Percentiles rank a stretch among this genome's conserved stretches.
Evolutionary conservation across 2,113 vertebrate species (phyloP).

Genomic region (Scopus umbretta): DNA sequence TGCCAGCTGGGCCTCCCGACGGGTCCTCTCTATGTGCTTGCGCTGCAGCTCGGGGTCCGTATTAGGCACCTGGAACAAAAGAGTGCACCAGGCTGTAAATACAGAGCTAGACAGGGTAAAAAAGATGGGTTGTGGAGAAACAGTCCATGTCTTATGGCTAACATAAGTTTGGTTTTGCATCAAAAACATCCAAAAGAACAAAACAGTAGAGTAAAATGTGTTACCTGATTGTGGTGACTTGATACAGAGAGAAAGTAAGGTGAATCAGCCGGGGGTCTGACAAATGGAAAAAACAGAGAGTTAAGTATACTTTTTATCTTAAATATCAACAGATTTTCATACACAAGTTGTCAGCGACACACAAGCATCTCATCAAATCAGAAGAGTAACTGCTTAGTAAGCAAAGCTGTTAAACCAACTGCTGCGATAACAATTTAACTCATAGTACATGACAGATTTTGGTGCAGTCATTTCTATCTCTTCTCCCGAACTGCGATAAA

Average conservation of each 20-base stretch:
- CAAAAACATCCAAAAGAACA: neutral
- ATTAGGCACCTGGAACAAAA: slow-evolving; percentile 39
- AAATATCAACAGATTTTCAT: neutral
- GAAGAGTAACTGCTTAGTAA: slow-evolving; percentile 9
- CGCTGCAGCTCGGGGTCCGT: slow-evolving; percentile 57
- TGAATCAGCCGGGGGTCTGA: slow-evolving; percentile 67
- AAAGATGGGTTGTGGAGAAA: neutral
- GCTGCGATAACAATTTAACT: neutral
- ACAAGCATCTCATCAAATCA: neutral
- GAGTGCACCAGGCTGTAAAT: neutral
- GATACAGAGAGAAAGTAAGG: slow-evolving; percentile 56
- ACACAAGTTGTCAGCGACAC: neutral
- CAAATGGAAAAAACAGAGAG: slow-evolving; percentile 7
- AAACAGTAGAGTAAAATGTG: neutral
- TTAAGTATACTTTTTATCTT: neutral
- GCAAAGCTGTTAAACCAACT: slow-evolving; percentile 1
- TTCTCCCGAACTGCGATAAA: neutral
- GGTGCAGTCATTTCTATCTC: neutral
- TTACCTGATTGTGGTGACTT: slow-evolving; percentile 74
- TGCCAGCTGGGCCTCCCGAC: slow-evolving; percentile 88
- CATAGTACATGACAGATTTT: neutral
- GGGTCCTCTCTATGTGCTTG: slow-evolving; percentile 80
- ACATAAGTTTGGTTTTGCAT: neutral
- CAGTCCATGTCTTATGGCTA: neutral
- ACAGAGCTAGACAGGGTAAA: neutral